Base-by-base conservation (phyloP, 2,113 vertebrate species). In the Xenopus borealis region DNA sequence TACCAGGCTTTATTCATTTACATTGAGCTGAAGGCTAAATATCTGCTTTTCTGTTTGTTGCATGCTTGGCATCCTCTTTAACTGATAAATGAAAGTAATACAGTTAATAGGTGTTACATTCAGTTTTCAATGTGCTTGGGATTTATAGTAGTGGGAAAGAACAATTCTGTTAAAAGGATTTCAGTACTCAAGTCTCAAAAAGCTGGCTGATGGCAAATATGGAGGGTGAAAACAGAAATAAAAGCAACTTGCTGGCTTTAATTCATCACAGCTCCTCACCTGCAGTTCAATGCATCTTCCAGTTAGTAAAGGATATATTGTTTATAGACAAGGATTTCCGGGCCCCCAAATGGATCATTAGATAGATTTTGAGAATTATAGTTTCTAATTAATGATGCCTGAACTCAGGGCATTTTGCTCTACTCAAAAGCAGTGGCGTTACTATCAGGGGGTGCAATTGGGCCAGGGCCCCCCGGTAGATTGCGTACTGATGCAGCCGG, bases 1-100 rank as follows among this genome's bases (percentile, higher is more conserved):
- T 69, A 27, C 12, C 71, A 80, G 82, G 73, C 72, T 83, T 69
- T 45, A 82, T 72, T 81, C 77, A 83, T 86, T 86, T 69, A 82
- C 86, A 82, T 82, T 80, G 84, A 87, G 85, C 67, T 0, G 0
- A 85, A 81, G 75, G 69, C 79, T 84, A 80, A 89, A 85, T 80
- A 55, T 84, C 82, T 87, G 81, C 83, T 88, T 92, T 91, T 87
- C 87, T 89, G 83, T 82, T 81, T 72, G 64, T 78, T 72, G 80
- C 72, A 83, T 82, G 79, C 83, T 81, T 9, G 0, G 47, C 66
- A 78, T 64, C 30, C 30, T 78, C 71, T 73, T 76, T 77, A 71
- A 80, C 58, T 33, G 69, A 44, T 50, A 33, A 81, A 75, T 76
- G 69, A 78, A 84, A 83, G 62, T 0, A 2, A 82, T 80, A 55